A percentile compares a stretch with the other conserved stretches of the same genome.
Evolutionary conservation across 1,140 invertebrate species (phyloP).

Genomic region (Brachionus rotundiformis): DNA sequence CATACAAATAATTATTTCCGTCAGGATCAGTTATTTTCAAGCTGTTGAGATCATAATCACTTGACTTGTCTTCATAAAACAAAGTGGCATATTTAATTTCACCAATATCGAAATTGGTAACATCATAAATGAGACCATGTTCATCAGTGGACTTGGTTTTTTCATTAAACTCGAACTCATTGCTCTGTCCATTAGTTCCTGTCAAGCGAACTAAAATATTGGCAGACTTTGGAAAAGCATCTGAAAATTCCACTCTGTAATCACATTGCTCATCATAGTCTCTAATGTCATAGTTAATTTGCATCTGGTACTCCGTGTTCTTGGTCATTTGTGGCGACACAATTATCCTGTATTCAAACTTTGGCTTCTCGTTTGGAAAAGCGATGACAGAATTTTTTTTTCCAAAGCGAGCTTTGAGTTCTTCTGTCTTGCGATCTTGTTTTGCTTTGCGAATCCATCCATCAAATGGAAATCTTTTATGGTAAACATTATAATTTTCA

Average conservation of each 20-base stretch:
- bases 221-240: not conserved
- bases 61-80: not conserved
- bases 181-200: constrained; percentile 4
- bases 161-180: constrained; percentile 12
- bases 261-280: constrained; percentile 15
- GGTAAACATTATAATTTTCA: not conserved
- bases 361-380: constrained; percentile 41
- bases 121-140: not conserved
- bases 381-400: constrained; percentile 39
- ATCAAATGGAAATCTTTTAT: constrained; percentile 41
- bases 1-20: not conserved
- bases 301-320: not conserved
- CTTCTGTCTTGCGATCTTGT: constrained; percentile 47
- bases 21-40: constrained; percentile 20
- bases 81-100: constrained; percentile 33
- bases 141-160: not conserved
- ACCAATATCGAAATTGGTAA: constrained; percentile 17
- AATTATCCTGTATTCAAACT: constrained; percentile 17
- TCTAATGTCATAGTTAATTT: constrained; percentile 23
- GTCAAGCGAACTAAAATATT: not conserved
- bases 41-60: constrained; percentile 27
- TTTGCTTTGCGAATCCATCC: constrained; percentile 36
- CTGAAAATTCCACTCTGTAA: constrained; percentile 6
- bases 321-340: constrained; percentile 30
- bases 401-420: constrained; percentile 25